phyloP scores from a whole-genome alignment of 2,888 invertebrate species.

The Leptura quadrifasciata region DNA sequence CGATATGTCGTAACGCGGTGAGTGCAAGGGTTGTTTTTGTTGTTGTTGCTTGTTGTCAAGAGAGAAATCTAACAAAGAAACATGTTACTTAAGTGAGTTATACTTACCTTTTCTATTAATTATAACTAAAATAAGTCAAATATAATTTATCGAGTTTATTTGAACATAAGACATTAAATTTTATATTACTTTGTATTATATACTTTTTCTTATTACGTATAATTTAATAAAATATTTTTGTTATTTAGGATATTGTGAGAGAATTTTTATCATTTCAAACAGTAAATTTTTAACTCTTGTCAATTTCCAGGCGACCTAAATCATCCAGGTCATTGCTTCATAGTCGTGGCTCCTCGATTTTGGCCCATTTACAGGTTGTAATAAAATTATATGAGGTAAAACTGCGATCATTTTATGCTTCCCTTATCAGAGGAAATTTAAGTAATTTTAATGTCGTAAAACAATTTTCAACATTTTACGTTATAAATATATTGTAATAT shows the following conservation, averaged over 20 bases:
- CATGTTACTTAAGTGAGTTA: constrained; percentile 30
- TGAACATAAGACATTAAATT: too few species aligned
- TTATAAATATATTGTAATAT: too few species aligned
- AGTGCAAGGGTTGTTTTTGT: constrained; percentile 38
- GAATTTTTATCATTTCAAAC: background rate
- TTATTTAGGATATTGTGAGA: background rate
- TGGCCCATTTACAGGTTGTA: background rate
- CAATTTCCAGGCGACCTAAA: constrained; percentile 2
- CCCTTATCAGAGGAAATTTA: too few species aligned
- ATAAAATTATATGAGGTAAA: background rate
- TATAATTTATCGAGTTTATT: too few species aligned
- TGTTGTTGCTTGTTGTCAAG: constrained; percentile 29
- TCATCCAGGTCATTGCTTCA: background rate
- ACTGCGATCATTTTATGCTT: background rate
- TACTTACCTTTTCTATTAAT: background rate
- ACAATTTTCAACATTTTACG: too few species aligned
- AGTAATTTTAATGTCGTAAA: too few species aligned
- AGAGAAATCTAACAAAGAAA: constrained; percentile 25
- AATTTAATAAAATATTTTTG: background rate
- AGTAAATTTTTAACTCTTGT: background rate
- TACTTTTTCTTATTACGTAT: background rate
- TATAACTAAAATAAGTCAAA: background rate
- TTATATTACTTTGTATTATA: too few species aligned
- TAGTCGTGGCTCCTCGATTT: constrained; percentile 3
- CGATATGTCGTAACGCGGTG: constrained; percentile 33